Percentiles rank a stretch among this genome's conserved stretches.
phyloP scores from a whole-genome alignment of 2,113 vertebrate species.

The Acanthochromis polyacanthus region DNA sequence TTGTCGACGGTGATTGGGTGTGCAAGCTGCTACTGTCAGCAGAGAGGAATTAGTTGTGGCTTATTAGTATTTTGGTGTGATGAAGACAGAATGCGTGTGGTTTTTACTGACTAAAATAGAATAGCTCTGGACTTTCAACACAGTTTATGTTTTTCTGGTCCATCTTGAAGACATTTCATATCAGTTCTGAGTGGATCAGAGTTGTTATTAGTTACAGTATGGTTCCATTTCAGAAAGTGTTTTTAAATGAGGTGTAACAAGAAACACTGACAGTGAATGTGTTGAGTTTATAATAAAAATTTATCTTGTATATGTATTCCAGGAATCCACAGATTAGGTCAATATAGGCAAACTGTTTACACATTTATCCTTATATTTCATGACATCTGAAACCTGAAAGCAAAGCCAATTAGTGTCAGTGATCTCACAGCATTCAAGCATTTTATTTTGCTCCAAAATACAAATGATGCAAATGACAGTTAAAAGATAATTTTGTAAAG shows the following conservation, averaged over 20 bases:
- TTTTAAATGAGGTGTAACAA: too few species aligned
- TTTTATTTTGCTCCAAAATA: too few species aligned
- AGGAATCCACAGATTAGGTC: too few species aligned
- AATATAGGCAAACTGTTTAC: too few species aligned
- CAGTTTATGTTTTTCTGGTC: neutral
- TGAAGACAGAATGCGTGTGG: constrained; percentile 20
- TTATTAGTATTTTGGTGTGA: constrained; percentile 40
- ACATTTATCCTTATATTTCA: neutral
- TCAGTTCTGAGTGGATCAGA: neutral
- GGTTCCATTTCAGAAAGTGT: neutral
- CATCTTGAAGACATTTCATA: neutral
- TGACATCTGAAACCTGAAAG: neutral
- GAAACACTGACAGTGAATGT: too few species aligned
- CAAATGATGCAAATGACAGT: too few species aligned
- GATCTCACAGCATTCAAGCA: too few species aligned
- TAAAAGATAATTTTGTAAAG: too few species aligned
- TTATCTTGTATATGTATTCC: too few species aligned
- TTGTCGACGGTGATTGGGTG: constrained; percentile 24
- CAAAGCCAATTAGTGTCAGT: neutral
- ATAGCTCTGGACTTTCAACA: constrained; percentile 8
- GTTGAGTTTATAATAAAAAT: too few species aligned
- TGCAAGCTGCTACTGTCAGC: constrained; percentile 42
- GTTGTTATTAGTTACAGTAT: neutral
- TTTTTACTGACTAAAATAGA: constrained; percentile 24
- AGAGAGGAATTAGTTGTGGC: constrained; percentile 36